Percentiles rank a stretch among this genome's conserved stretches.
phyloP scores from a whole-genome alignment of 2,888 invertebrate species.

The Chironomus tentans region DNA sequence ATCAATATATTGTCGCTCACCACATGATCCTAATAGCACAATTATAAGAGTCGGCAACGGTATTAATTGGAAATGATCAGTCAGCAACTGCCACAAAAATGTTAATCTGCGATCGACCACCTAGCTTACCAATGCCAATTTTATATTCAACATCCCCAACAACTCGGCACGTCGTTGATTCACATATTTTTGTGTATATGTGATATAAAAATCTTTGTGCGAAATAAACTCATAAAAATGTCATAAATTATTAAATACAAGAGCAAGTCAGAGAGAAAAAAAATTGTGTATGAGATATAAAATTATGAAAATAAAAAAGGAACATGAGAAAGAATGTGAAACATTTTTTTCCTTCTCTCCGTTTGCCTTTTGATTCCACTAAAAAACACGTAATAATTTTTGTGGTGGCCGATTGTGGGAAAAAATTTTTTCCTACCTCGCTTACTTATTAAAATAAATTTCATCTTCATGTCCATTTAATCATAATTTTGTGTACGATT shows the following conservation, averaged over 20 bases:
- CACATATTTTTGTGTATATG: background rate
- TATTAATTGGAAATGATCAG: background rate
- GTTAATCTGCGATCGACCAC: background rate
- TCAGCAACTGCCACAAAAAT: background rate
- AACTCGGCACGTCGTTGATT: background rate
- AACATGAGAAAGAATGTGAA: slow-evolving; percentile 13
- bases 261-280: background rate
- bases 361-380: background rate
- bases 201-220: background rate
- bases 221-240: slow-evolving; percentile 16
- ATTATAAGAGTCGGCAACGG: background rate
- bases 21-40: background rate
- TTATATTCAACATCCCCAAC: background rate
- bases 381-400: slow-evolving; percentile 2
- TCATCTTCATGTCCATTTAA: background rate
- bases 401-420: slow-evolving; percentile 4
- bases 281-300: background rate
- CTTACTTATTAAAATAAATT: background rate
- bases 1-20: background rate
- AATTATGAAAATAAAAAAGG: slow-evolving; percentile 10
- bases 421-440: background rate
- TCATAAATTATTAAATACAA: slow-evolving; percentile 16
- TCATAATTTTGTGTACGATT: slow-evolving; percentile 3
- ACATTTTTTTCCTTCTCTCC: background rate
- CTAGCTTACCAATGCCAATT: background rate